These are phyloP conservation scores for Poeciliopsis prolifica DNA, from an alignment of 2,113 vertebrate species.

Conservation along the genomic window DNA sequence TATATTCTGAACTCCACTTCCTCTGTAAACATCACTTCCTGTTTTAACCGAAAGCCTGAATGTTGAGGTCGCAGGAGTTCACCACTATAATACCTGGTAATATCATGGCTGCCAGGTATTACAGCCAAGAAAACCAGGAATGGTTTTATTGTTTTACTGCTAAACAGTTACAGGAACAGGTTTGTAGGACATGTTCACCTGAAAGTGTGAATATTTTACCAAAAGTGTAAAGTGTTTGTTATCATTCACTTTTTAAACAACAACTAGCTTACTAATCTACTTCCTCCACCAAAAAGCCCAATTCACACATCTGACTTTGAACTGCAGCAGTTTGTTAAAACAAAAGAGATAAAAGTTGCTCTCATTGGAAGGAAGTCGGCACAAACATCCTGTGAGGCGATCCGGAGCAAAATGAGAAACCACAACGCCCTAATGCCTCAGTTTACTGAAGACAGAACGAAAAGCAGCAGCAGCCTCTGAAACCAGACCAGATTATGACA, in stretches of 20 bases:
- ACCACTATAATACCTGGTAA: no score
- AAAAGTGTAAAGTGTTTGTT: not conserved
- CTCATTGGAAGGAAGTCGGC: not conserved
- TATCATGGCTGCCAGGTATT: no score
- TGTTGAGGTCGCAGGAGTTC: no score
- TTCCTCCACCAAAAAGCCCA: not conserved
- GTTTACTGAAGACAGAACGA: not conserved
- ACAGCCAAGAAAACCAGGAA: not conserved
- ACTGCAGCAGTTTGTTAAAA: not conserved
- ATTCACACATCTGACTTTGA: not conserved
- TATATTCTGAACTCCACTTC: not conserved
- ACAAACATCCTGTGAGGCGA: slow-evolving; percentile 4
- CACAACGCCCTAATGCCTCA: not conserved
- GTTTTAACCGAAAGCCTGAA: not conserved
- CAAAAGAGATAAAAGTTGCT: not conserved
- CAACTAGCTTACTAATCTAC: not conserved
- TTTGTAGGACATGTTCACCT: not conserved
- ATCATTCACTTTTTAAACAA: not conserved
- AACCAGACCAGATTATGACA: not conserved
- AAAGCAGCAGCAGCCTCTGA: not conserved
- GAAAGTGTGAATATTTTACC: not conserved
- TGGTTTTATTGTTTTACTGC: not conserved
- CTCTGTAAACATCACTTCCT: not conserved
- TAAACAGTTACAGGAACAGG: not conserved
- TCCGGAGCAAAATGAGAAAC: not conserved